Evolutionary conservation across 2,113 vertebrate species (phyloP), one percentile per base, ranked within the genome.

Genomic region (Candoia aspera): DNA sequence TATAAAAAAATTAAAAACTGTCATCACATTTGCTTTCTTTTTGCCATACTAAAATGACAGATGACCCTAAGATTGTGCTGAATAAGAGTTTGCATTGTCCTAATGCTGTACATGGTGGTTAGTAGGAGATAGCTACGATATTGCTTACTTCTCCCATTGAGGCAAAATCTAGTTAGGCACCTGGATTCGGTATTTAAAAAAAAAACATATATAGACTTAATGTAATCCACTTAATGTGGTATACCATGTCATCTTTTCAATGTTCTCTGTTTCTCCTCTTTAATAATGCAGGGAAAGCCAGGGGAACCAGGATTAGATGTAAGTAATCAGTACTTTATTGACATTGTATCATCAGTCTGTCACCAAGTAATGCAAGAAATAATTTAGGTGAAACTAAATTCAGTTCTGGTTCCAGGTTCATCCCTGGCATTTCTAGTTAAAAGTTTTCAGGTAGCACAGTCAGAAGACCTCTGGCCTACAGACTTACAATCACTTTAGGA

Each of bases 241-340:
- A 17, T 1, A 1, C 55, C 23, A 26, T 64, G 29, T 64, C 90
- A 37, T n/a, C 15, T 62, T 11, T 62, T 91, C 46, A 9, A 26
- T 88, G n/a, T 17, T 92, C 21, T 88, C 59, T 37, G 87, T 68
- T 53, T 1, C 57, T 93, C 57, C 90, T 42, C 95, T 90, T 96
- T 90, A 96, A 60, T 92, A 53, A 93, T 68, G 89, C 96, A 99
- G 99, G 99, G 99, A 91, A 98, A 98, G 96, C 97, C 97, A 0
- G 99, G 99, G 11, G 99, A 99, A 95, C 98, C 98, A 84, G 99
- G 99, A 97, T 94, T 99, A 91, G 99, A 99, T 94, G 99, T 99
- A 96, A 99, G 99, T 99, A 97, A 64, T 91, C 92, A 86, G n/a
- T 46, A 46, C 1, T 12, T 29, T 84, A 15, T 1, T 0, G 84